phyloP scores from a whole-genome alignment of 2,113 vertebrate genomes.

The Urocitellus parryii region DNA sequence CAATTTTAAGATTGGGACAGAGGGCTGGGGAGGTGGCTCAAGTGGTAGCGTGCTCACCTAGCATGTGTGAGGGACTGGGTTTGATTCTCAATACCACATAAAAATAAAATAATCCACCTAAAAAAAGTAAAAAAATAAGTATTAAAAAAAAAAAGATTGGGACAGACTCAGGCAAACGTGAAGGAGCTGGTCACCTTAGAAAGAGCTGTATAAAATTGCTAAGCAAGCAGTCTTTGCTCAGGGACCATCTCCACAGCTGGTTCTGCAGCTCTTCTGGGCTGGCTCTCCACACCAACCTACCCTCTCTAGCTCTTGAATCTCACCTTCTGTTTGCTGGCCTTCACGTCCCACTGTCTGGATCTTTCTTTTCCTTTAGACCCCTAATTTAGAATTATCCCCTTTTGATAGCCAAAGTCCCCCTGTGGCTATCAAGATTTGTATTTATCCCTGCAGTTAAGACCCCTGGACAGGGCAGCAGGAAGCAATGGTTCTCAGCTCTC shows the following conservation, averaged over 20 bases:
- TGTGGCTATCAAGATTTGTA: neutral
- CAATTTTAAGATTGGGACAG: no score
- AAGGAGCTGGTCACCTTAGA: neutral
- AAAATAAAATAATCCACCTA: no score
- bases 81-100: no score
- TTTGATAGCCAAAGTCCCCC: neutral
- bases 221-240: neutral
- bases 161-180: neutral
- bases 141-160: neutral
- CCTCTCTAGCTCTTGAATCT: neutral
- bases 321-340: neutral
- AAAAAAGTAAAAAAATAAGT: no score
- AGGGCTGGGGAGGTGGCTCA: no score
- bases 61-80: no score
- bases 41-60: no score
- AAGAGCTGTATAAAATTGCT: neutral
- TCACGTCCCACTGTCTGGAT: neutral
- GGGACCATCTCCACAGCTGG: neutral
- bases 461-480: no score
- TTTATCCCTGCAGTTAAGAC: neutral
- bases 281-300: accelerated
- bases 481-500: neutral
- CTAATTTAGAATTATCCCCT: neutral
- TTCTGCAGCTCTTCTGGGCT: neutral
- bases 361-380: neutral